Percentiles rank a stretch among this genome's conserved stretches.
phyloP scores from a whole-genome alignment of 92 coral and sea anemone species.

The Phenganax subtilis region DNA sequence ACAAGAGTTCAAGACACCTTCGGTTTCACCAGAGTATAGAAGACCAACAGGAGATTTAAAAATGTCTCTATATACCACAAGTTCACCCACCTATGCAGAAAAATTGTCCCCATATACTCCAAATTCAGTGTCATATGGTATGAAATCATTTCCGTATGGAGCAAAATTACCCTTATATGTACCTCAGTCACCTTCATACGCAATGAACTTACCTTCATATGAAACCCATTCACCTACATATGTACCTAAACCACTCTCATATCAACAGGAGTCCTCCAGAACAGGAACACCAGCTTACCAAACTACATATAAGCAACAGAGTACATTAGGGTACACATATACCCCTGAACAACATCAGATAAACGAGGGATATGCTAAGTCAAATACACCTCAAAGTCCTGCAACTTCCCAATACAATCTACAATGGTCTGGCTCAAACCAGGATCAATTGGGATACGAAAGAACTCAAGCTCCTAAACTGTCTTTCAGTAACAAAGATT shows the following conservation, averaged over 20 bases:
- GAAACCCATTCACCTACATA: neutral
- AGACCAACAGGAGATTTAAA: neutral
- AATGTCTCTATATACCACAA: neutral
- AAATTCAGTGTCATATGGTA: neutral
- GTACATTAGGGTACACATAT: neutral
- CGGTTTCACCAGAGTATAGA: neutral
- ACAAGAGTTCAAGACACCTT: neutral
- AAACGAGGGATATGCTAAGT: neutral
- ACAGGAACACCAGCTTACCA: neutral
- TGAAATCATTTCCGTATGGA: neutral
- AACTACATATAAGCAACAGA: neutral
- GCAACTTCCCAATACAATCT: neutral
- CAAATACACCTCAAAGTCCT: constrained; percentile 14
- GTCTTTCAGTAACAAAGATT: neutral
- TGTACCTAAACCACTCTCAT: constrained; percentile 13
- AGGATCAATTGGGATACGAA: constrained; percentile 11
- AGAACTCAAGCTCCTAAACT: constrained; percentile 22
- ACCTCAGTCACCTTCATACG: neutral
- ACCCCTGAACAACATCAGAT: neutral
- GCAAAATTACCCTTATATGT: neutral
- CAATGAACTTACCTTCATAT: neutral
- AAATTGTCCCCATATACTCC: neutral
- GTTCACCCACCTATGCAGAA: neutral
- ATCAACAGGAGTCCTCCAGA: neutral
- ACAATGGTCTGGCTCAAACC: neutral